phyloP scores from a whole-genome alignment of 37 sponge, comb jelly and placozoan genomes.

The Aphrocallistes beatrix region DNA sequence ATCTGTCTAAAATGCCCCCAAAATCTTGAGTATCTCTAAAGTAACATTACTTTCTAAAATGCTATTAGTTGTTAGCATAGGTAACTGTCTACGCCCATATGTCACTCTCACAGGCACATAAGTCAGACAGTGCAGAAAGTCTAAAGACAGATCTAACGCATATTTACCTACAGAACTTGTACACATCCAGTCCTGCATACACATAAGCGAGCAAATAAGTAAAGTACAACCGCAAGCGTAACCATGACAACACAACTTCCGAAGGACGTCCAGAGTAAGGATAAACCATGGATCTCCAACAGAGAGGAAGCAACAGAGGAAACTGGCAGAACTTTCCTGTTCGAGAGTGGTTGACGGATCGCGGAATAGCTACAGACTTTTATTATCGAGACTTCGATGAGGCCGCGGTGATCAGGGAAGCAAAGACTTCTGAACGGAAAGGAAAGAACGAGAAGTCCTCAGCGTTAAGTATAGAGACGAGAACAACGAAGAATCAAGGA shows the following conservation, averaged over 20 bases:
- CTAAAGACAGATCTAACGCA: neutral
- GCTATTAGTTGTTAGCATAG: no score
- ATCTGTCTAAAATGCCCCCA: no score
- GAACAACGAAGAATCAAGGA: neutral
- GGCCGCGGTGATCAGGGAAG: neutral
- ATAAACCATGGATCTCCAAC: neutral
- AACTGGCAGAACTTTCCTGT: neutral
- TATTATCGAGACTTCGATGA: neutral
- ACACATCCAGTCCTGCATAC: neutral
- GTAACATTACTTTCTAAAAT: no score
- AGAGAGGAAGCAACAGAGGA: neutral
- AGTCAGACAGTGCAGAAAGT: neutral
- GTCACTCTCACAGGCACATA: no score
- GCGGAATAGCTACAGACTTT: neutral
- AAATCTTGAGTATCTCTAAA: no score
- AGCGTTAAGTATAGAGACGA: neutral
- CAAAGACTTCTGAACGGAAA: neutral
- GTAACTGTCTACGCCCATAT: neutral
- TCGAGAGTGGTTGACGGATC: neutral
- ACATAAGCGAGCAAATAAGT: neutral
- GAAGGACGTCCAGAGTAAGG: neutral
- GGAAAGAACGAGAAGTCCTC: neutral
- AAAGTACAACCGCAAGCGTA: neutral
- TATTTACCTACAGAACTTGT: neutral
- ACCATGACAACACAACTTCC: neutral